Conservation (phyloP, 2,113 vertebrate genomes). For the Noturus placidus region DNA sequence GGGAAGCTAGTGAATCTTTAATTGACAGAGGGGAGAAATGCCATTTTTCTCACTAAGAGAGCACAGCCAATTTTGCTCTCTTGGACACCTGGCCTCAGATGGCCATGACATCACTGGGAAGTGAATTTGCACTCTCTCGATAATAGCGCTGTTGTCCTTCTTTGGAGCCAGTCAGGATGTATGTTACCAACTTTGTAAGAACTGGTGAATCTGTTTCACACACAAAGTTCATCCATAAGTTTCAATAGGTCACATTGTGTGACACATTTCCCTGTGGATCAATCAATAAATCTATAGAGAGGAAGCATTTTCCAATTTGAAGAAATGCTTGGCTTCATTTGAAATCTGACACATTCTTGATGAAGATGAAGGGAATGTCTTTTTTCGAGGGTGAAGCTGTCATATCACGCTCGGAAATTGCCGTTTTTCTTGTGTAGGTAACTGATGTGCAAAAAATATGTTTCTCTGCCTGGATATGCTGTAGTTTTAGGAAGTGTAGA, state of each 20-base stretch:
- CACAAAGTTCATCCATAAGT: background rate
- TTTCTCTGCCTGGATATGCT: background rate
- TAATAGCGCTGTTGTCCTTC: background rate
- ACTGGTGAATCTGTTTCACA: background rate
- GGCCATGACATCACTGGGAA: background rate
- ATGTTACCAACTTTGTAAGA: background rate
- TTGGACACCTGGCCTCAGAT: background rate
- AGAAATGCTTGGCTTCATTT: background rate
- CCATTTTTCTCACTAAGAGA: background rate
- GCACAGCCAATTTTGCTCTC: background rate
- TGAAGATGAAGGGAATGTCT: background rate
- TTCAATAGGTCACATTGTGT: background rate
- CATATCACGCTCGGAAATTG: background rate
- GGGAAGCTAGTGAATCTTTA: background rate
- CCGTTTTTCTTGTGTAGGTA: background rate
- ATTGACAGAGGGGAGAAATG: background rate
- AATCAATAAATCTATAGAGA: background rate
- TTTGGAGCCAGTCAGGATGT: background rate
- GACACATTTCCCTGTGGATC: background rate
- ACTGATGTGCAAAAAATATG: background rate
- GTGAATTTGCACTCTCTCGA: background rate
- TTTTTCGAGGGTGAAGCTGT: background rate
- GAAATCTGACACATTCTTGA: background rate
- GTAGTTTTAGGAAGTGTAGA: background rate
- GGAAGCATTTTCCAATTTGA: background rate